These are phyloP conservation scores for Cerastis rubricosa DNA, from an alignment of 2,888 invertebrate species.

Conservation along the genomic window DNA sequence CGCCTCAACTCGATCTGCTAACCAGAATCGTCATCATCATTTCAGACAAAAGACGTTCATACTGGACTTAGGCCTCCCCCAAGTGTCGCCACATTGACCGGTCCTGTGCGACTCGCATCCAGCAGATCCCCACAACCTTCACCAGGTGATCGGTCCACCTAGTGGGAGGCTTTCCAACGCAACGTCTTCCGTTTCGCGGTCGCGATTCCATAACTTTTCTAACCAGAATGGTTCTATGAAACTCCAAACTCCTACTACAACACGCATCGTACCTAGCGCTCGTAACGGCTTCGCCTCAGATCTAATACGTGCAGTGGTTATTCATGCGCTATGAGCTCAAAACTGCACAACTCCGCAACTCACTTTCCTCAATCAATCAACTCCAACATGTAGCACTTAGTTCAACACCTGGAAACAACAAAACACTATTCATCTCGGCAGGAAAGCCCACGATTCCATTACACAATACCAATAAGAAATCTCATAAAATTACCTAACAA, in stretches of 20 bases:
- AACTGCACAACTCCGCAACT: constrained; percentile 1
- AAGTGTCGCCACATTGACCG: too few species aligned
- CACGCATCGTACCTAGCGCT: background rate
- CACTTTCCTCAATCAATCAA: constrained; percentile 42
- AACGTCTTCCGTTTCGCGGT: too few species aligned
- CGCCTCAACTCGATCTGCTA: background rate
- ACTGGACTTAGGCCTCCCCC: too few species aligned
- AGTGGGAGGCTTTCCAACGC: too few species aligned
- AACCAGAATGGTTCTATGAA: background rate
- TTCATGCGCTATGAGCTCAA: background rate
- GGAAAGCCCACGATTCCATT: constrained; percentile 29
- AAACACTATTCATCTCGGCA: constrained; percentile 24
- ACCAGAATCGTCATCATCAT: background rate
- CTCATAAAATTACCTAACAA: constrained; percentile 50
- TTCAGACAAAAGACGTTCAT: too few species aligned
- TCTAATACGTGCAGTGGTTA: too few species aligned
- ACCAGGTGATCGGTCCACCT: too few species aligned
- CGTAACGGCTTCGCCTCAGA: too few species aligned
- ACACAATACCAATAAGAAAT: constrained; percentile 37
- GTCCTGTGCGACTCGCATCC: too few species aligned
- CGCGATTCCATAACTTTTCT: background rate
- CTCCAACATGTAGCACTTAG: constrained; percentile 24
- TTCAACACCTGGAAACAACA: constrained; percentile 38
- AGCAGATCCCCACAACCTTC: too few species aligned
- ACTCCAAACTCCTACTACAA: background rate